Evolutionary conservation across 2,113 vertebrate genomes (phyloP).

Genomic region (Cebus imitator): DNA sequence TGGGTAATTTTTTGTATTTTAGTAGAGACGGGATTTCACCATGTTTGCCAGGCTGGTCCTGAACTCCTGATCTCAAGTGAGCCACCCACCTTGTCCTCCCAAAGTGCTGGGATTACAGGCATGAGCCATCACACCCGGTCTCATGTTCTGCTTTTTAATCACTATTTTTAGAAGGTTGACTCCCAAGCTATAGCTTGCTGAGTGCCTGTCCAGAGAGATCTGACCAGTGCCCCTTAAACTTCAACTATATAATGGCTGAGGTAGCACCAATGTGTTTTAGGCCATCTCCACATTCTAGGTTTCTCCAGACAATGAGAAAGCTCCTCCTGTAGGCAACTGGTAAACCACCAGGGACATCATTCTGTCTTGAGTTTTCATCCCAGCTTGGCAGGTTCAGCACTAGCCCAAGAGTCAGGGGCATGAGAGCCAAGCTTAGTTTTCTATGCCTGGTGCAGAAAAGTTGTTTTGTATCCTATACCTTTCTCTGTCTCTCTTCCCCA

Average conservation of each 20-base stretch:
- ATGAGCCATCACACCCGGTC: too few species aligned
- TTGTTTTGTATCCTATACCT: not conserved
- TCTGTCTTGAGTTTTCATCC: not conserved
- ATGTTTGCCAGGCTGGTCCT: too few species aligned
- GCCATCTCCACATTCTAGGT: not conserved
- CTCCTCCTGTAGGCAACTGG: not conserved
- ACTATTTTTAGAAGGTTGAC: not conserved
- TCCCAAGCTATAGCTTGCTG: not conserved
- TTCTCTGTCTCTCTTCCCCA: not conserved
- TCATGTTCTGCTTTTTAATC: not conserved
- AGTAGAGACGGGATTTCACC: too few species aligned
- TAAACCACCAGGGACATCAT: not conserved
- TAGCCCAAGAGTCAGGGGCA: not conserved
- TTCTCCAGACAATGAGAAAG: not conserved
- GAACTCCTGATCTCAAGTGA: too few species aligned
- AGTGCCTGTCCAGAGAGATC: not conserved
- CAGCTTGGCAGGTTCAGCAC: not conserved
- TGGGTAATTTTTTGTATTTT: too few species aligned
- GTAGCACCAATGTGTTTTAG: not conserved
- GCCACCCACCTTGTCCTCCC: too few species aligned
- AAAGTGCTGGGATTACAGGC: too few species aligned
- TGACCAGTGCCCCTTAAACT: not conserved
- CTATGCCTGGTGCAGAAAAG: not conserved
- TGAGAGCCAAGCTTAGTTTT: not conserved
- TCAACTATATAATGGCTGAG: not conserved